Evolutionary conservation across 1,140 invertebrate species (phyloP), one percentile per base, ranked within the genome.

Genomic region (Drosophila melanica): DNA sequence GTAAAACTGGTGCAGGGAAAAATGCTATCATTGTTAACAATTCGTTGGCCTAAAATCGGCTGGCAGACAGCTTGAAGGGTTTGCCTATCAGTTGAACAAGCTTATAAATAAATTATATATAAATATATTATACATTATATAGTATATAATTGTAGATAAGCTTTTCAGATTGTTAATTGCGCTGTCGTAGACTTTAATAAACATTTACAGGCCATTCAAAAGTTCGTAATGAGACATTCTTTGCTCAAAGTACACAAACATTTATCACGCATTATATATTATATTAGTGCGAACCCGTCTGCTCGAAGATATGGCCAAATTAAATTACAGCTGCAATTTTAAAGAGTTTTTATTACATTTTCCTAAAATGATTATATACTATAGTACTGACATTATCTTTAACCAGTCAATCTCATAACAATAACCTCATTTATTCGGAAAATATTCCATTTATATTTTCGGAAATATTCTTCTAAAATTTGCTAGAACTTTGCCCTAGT

Each of bases 11-110:
- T 20, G 45, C 18, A 45, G 3, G 27, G 50, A 35, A n/a, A 57
- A 64, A 27, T 42, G 45, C 37, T 58, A 58, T 57, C 12, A 20
- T 54, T 54, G 33, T 70, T 54, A 42, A 42, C 37, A 50, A 11
- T 37, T 58, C 27, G 27, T 66, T 47, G 39, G 35, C 41, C 51
- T 66, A 50, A 63, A 66, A 62, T 78, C 53, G 74, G 75, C 75
- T 69, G 75, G 58, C 81, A 85, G 81, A 85, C 74, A 62, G 58
- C 9, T 47, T 71, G 82, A 78, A 66, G 48, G 37, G 67, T 62
- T 30, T 57, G 39, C 58, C 68, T 75, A 68, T 74, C 67, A 54
- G 47, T 42, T 50, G 20, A 55, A 12, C 44, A 23, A 16, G 51
- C 68, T 48, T 37, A 42, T 65, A 55, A n/a, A 6, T 47, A 35